Evolutionary conservation across 2,113 vertebrate genomes (phyloP), one percentile per base, ranked within the genome.

Genomic region (Sminthopsis crassicaudata): DNA sequence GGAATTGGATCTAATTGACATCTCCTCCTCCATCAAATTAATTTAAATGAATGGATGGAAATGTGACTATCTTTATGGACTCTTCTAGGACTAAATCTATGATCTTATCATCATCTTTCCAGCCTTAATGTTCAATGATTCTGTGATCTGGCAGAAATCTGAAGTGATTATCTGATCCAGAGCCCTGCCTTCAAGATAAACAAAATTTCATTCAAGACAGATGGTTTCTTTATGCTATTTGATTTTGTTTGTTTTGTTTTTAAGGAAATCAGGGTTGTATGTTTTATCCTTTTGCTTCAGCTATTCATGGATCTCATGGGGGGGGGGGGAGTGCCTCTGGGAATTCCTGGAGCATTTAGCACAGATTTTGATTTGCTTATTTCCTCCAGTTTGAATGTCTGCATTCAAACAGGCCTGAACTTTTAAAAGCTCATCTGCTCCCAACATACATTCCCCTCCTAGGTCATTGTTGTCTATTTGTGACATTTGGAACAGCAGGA

Each of bases 351-450:
- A 54, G 94, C 90, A n/a, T 51, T 92, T 92, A 53, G 8, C 25
- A 52, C 95, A 90, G 95, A 94, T 95, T 92, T 95, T n/a, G 94
- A 95, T 94, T 94, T 91, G 93, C 95, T 95, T 93, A 53, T 96
- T 97, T 97, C 92, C 97, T 96, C 95, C n/a, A 52, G 94, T 89
- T 95, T 96, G 51, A 91, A 57, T 93, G 95, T 97, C 93, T 97
- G 95, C 97, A 94, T 55, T 53, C 93, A 97, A 95, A 97, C 91
- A 96, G 96, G 95, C 96, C 53, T 88, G 95, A 97, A 97, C 95
- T 94, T 96, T 96, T 94, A 91, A 96, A 94, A 97, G 90, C 92
- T 96, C 95, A 94, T 95, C 93, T 94, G 55, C 90, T 96, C 8
- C n/a, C 46, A 95, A 55, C 46, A 95, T 36, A 76, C 51, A 94